Evolutionary conservation across 2,113 vertebrate species (phyloP).

Genomic region (Limnothrissa miodon): DNA sequence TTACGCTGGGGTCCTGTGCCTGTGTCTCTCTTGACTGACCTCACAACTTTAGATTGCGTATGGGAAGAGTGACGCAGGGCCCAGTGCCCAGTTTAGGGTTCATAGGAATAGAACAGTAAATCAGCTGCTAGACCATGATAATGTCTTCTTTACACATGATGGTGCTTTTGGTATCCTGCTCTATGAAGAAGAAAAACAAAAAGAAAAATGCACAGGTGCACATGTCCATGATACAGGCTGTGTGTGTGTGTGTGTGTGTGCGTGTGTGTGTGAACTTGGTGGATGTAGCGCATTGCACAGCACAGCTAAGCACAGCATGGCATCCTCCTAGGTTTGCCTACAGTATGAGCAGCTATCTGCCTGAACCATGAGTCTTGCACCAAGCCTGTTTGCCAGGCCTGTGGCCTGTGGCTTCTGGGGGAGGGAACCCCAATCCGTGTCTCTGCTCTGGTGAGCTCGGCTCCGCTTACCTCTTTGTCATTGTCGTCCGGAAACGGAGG

Average conservation of each 20-base stretch:
- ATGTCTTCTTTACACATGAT: not conserved
- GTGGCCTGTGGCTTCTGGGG: not conserved
- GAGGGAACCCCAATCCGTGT: not conserved
- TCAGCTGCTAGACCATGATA: not conserved
- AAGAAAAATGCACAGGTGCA: not conserved
- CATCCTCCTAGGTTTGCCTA: not conserved
- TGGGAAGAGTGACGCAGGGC: not conserved
- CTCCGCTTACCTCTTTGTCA: not conserved
- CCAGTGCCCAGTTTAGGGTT: not conserved
- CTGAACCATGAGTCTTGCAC: not conserved
- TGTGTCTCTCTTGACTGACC: not conserved
- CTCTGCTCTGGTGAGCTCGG: not conserved
- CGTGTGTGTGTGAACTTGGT: not conserved
- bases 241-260: too few species aligned
- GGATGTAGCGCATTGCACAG: not conserved
- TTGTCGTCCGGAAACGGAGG: not conserved
- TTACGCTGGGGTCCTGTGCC: not conserved
- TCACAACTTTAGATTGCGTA: not conserved
- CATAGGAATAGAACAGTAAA: not conserved
- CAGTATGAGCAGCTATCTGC: not conserved
- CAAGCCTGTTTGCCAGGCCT: not conserved
- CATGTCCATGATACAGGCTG: not conserved
- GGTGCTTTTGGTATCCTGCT: constrained; percentile 5
- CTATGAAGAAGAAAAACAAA: not conserved
- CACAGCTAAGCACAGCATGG: not conserved